A percentile compares a stretch with the other conserved stretches of the same genome.
Conservation (phyloP, 2,888 invertebrate genomes). For the Platycheirus rosarum region DNA sequence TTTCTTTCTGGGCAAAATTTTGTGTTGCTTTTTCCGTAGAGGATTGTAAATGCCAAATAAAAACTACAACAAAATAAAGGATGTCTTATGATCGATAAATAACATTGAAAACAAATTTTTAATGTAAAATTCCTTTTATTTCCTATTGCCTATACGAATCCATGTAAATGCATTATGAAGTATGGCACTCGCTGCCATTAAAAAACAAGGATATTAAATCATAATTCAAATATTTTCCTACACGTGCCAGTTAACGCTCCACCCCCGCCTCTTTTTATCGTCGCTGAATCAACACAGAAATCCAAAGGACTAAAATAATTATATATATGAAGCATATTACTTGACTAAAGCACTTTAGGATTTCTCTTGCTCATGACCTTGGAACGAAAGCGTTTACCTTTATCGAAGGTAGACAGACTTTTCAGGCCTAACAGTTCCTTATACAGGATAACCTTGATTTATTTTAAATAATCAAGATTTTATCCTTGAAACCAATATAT, state of each 20-base stretch:
- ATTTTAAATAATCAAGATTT: conserved; percentile 69
- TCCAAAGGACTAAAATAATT: conserved; percentile 53
- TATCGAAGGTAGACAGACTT: conserved; percentile 42
- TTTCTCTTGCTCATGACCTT: conserved; percentile 2
- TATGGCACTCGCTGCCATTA: too few species aligned
- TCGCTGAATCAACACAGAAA: conserved; percentile 21
- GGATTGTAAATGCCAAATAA: too few species aligned
- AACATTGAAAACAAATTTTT: too few species aligned
- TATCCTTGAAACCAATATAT: conserved; percentile 34
- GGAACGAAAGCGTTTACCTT: conserved; percentile 24
- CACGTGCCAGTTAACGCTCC: not conserved
- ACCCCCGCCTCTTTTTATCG: not conserved
- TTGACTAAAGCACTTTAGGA: conserved; percentile 11
- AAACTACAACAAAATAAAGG: too few species aligned
- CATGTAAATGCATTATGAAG: too few species aligned
- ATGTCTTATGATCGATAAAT: too few species aligned
- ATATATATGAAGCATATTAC: conserved; percentile 31
- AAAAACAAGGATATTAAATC: too few species aligned
- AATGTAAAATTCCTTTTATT: too few species aligned
- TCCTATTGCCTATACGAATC: too few species aligned
- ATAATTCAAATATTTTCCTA: not conserved
- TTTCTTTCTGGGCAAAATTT: too few species aligned
- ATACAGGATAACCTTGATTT: conserved; percentile 68
- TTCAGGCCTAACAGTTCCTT: not conserved
- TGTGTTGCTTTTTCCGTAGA: too few species aligned